Evolutionary conservation across 2,113 vertebrate genomes (phyloP).

Genomic region (Solea senegalensis): DNA sequence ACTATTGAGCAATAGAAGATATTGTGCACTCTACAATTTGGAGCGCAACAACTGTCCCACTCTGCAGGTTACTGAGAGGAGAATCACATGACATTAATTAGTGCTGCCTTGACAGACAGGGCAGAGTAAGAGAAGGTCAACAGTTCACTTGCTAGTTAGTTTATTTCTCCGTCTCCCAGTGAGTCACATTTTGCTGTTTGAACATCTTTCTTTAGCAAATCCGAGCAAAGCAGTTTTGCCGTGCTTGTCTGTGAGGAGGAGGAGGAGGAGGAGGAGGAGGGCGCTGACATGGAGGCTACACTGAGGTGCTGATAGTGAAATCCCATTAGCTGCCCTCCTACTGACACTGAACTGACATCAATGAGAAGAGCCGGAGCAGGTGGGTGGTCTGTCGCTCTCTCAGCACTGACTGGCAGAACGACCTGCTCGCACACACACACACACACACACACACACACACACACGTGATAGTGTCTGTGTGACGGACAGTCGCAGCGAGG

Average conservation of each 20-base stretch:
- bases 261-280: conserved; percentile 68
- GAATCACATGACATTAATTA: background rate
- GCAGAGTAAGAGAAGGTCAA: background rate
- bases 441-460: no score
- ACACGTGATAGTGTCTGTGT: no score
- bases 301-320: conserved; percentile 76
- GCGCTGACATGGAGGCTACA: conserved; percentile 69
- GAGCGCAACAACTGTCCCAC: no score
- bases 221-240: conserved; percentile 44
- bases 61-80: background rate
- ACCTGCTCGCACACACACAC: conserved; percentile 35
- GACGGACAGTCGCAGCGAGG: conserved; percentile 46
- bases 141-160: background rate
- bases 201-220: conserved; percentile 50
- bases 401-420: conserved; percentile 53
- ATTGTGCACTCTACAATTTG: no score
- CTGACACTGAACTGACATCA: conserved; percentile 67
- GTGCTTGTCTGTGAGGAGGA: conserved; percentile 48
- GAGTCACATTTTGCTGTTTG: conserved; percentile 25
- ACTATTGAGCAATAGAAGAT: no score
- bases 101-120: background rate
- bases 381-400: conserved; percentile 76
- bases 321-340: conserved; percentile 78
- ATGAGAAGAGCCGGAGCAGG: conserved; percentile 70
- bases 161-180: conserved; percentile 31